Evolutionary conservation across 2,888 invertebrate genomes (phyloP), one percentile per base, ranked within the genome.

Genomic region (Hyposoter didymator): DNA sequence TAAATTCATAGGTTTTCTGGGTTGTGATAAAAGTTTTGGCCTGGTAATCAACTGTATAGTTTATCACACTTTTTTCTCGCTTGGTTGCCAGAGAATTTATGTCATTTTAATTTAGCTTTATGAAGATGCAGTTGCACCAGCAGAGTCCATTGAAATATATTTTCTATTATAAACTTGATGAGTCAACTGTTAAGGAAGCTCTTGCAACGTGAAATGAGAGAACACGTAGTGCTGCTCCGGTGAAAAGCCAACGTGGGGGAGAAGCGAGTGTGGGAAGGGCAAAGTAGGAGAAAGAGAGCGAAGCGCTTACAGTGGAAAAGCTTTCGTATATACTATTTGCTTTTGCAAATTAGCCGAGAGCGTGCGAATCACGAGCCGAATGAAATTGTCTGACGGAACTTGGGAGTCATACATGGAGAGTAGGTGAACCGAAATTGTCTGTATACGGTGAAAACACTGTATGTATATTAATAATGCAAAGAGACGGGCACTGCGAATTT

Each of bases 281-380:
- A 28, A 19, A n/a, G 39, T n/a, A 22, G 49, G 35, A n/a, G 72
- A 35, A 43, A 45, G 49, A 28, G 72, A 14, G 43, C 69, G 55
- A 43, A 82, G 47, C 69, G 39, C 72, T 72, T 73, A 73, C 80
- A 55, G 76, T 28, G 67, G 66, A 78, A 81, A 59, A 73, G 75
- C 55, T 78, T 67, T 64, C 73, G 82, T 82, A 69, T 76, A n/a
- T 64, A 74, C 64, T 85, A 78, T 85, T 82, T 85, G 78, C 82
- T 67, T 85, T 85, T 78, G 78, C 74, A 85, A 85, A 85, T 82
- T 85, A 85, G 82, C 84, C 82, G 70, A 52, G 82, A 78, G 82
- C 84, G 69, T 75, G 74, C 78, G 82, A 83, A 85, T 85, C 75
- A 82, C 78, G 84, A 78, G 82, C 74, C 82, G 70, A 82, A 85